Evolutionary conservation across 1,140 invertebrate species (phyloP), one percentile per base, ranked within the genome.

Genomic region (Drosophila kepulauana): DNA sequence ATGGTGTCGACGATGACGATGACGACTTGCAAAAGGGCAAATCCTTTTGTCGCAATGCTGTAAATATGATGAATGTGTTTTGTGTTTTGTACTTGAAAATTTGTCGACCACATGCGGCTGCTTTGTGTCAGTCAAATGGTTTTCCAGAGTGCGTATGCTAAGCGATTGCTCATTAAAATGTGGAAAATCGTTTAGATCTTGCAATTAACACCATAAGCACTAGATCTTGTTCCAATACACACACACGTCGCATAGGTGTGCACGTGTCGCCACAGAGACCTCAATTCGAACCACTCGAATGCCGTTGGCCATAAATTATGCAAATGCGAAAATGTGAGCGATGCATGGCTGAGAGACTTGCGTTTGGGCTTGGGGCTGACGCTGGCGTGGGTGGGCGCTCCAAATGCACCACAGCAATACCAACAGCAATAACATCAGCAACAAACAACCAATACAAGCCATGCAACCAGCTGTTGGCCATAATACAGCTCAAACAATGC

Each of bases 1-100:
- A 82, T 88, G 84, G 20, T 25, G 20, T 25, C 20, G 51, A 25
- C 35, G 20, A 64, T 52, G 56, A 13, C 56, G 76, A 82, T 88
- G 84, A 78, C 84, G 78, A 87, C 82, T 79, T 69, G 71, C 82
- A 87, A 89, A 89, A 89, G 85, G 85, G 81, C 85, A 89, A 89
- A 63, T 52, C 15, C 11, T 43, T 38, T 38, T 13, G 10, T 5
- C 16, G 11, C 7, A 69, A 43, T 64, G 54, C 51, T 76, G 74
- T 79, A 78, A 89, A 84, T 25, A 25, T 69, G 78, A 71, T 38
- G 35, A 81, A 71, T 74, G 78, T 38, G 35, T 38, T 76, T 73
- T 25, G 20, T 25, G 20, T 25, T 25, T 25, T 74, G 61, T 58
- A 75, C 78, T 81, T 77, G 16, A 74, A 56, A 78, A 41, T n/a